Conservation (phyloP, 2,888 invertebrate species). For the Ochropacha duplaris region DNA sequence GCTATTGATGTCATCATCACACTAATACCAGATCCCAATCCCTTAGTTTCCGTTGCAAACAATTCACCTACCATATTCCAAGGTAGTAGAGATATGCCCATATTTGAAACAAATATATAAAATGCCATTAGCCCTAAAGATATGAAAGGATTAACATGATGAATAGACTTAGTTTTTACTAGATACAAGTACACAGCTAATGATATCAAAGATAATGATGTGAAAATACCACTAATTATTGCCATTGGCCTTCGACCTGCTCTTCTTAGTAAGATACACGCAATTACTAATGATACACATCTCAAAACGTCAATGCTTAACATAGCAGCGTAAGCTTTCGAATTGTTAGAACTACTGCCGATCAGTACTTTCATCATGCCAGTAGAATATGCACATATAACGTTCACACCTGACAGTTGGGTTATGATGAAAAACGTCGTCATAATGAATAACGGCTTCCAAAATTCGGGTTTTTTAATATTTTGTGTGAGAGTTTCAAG, state of each 20-base stretch:
- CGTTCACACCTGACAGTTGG: constrained; percentile 88
- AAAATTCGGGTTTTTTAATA: constrained; percentile 81
- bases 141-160: constrained; percentile 55
- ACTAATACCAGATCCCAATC: constrained; percentile 87
- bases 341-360: constrained; percentile 63
- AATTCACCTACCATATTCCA: constrained; percentile 90
- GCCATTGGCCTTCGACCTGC: constrained; percentile 85
- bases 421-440: constrained; percentile 85
- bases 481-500: constrained; percentile 59
- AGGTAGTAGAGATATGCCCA: constrained; percentile 86
- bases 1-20: constrained; percentile 86
- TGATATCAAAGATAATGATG: constrained; percentile 81
- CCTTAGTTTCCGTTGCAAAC: constrained; percentile 85
- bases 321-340: constrained; percentile 84
- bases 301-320: constrained; percentile 85
- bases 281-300: constrained; percentile 81
- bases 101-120: constrained; percentile 83
- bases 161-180: constrained; percentile 44
- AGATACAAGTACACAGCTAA: constrained; percentile 78
- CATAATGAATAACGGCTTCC: constrained; percentile 84
- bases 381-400: constrained; percentile 87
- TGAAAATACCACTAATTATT: constrained; percentile 84
- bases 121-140: constrained; percentile 79
- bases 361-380: constrained; percentile 85
- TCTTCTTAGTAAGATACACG: constrained; percentile 83